phyloP scores from a whole-genome alignment of 1,140 invertebrate species.

The Phocides pigmalion region DNA sequence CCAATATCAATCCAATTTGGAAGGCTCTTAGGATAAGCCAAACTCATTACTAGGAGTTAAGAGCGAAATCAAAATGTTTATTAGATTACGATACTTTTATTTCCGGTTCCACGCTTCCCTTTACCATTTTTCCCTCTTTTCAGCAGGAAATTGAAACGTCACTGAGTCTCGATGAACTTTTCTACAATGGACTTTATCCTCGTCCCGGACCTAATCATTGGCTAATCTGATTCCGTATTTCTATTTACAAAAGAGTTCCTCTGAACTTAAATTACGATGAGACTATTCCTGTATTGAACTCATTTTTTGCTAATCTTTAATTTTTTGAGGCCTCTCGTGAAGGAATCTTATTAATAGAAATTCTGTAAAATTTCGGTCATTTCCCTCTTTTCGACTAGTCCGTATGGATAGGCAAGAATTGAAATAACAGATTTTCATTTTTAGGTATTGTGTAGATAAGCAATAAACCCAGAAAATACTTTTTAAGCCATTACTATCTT shows the following conservation, averaged over 20 bases:
- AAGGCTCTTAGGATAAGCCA: not conserved
- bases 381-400: no score
- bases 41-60: conserved; percentile 22
- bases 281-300: no score
- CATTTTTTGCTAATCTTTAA: no score
- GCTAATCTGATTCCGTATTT: conserved; percentile 45
- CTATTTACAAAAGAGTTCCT: conserved; percentile 28
- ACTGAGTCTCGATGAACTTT: conserved; percentile 46
- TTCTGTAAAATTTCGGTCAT: no score
- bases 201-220: conserved; percentile 49
- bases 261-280: conserved; percentile 20
- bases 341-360: no score
- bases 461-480: no score
- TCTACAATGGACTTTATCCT: conserved; percentile 49
- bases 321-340: no score
- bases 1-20: not conserved
- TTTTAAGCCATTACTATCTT: no score
- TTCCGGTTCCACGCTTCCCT: conserved; percentile 26
- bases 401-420: no score
- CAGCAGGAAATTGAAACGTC: conserved; percentile 54
- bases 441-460: no score
- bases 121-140: conserved; percentile 43
- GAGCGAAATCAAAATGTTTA: conserved; percentile 18
- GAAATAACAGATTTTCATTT: no score
- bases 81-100: conserved; percentile 37